Conservation (phyloP, 2,888 invertebrate genomes). For the Dicyrtomina minuta region DNA sequence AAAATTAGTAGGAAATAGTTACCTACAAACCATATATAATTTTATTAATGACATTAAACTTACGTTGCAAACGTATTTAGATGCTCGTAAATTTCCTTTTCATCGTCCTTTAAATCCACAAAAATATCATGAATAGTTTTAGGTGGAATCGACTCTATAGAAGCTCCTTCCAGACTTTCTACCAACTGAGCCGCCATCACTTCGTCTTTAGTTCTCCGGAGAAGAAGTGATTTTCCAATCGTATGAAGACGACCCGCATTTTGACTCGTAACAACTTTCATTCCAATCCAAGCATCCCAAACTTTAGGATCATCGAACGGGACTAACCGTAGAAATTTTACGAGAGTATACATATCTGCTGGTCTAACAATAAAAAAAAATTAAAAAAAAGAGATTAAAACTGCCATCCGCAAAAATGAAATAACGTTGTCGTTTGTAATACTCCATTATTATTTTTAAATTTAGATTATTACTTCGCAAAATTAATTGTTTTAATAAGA, state of each 20-base stretch:
- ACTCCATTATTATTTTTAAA: too few species aligned
- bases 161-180: conserved; percentile 56
- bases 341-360: conserved; percentile 68
- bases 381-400: too few species aligned
- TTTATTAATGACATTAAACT: too few species aligned
- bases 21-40: too few species aligned
- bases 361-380: conserved; percentile 27
- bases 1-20: not conserved
- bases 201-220: conserved; percentile 84
- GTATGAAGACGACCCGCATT: conserved; percentile 75
- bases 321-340: conserved; percentile 79
- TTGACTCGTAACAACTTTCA: conserved; percentile 61
- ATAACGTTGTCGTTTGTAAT: too few species aligned
- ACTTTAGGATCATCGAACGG: conserved; percentile 87
- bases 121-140: conserved; percentile 63
- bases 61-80: conserved; percentile 59
- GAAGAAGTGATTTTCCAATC: conserved; percentile 78
- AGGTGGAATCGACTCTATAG: conserved; percentile 65
- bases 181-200: conserved; percentile 58
- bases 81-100: conserved; percentile 77
- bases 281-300: conserved; percentile 92
- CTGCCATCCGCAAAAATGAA: too few species aligned
- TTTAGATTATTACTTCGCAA: too few species aligned
- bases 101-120: conserved; percentile 68
- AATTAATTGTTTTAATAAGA: too few species aligned